Conservation (phyloP, 2,113 vertebrate genomes). For the Circaetus gallicus region DNA sequence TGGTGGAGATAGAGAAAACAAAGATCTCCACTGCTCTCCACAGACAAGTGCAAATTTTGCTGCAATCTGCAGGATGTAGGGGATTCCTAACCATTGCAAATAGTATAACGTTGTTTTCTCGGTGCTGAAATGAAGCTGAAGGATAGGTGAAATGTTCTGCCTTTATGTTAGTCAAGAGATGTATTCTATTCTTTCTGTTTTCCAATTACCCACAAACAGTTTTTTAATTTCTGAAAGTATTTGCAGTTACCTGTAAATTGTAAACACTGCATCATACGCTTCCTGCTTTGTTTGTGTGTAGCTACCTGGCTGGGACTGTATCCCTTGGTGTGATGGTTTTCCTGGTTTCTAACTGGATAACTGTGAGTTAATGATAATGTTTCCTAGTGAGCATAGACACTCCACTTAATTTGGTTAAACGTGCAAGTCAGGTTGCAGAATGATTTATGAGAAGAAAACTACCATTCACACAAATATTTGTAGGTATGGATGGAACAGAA, state of each 20-base stretch:
- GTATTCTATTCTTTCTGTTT: neutral
- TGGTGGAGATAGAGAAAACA: neutral
- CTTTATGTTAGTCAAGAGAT: neutral
- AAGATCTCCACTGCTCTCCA: neutral
- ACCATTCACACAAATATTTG: neutral
- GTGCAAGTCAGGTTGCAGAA: neutral
- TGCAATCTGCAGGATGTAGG: neutral
- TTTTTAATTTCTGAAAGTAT: neutral
- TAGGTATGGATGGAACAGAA: neutral
- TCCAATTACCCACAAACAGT: neutral
- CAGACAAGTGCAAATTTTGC: neutral
- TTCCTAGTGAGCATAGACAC: neutral
- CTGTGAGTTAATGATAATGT: neutral
- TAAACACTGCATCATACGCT: accelerated
- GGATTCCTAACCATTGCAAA: neutral
- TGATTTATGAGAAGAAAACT: neutral
- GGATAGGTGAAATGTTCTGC: neutral
- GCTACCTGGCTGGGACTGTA: neutral
- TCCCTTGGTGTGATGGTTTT: neutral
- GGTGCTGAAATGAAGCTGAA: neutral
- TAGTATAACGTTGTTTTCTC: neutral
- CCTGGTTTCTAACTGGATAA: neutral
- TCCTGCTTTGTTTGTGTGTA: neutral
- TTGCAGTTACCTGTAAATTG: neutral
- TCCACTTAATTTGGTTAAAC: neutral